These are phyloP conservation scores for Tetraneura akinire DNA, from an alignment of 1,140 invertebrate species.

Conservation along the genomic window DNA sequence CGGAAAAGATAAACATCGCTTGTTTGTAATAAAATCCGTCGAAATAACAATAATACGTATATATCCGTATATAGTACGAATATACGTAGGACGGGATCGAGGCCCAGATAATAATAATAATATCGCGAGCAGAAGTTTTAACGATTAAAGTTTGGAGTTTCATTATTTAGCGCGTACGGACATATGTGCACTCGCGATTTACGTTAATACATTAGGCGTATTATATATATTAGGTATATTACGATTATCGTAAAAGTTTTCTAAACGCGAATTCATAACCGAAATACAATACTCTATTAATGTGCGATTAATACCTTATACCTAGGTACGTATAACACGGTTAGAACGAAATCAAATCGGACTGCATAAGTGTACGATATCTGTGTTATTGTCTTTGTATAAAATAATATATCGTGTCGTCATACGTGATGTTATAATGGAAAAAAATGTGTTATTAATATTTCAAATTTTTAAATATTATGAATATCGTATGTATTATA, in stretches of 20 bases:
- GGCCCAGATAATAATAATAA: background rate
- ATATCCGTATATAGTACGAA: background rate
- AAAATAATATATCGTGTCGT: no score
- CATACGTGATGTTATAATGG: no score
- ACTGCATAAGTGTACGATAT: no score
- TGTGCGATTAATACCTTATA: no score
- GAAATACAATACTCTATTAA: slow-evolving; percentile 11
- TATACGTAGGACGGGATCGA: background rate
- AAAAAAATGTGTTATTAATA: no score
- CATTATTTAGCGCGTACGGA: background rate
- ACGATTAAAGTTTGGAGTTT: background rate
- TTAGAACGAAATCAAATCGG: background rate
- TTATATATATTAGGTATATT: slow-evolving; percentile 9
- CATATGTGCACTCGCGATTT: background rate
- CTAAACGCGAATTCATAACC: background rate
- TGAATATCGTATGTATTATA: no score
- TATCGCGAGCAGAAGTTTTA: background rate
- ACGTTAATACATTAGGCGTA: background rate
- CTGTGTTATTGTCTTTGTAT: no score
- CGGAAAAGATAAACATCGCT: background rate
- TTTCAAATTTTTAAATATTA: no score
- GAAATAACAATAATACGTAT: no score
- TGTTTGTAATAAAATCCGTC: background rate
- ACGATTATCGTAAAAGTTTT: background rate
- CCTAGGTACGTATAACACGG: no score